Base-by-base conservation (phyloP, 1,140 invertebrate species). In the Chironomus tepperi region DNA sequence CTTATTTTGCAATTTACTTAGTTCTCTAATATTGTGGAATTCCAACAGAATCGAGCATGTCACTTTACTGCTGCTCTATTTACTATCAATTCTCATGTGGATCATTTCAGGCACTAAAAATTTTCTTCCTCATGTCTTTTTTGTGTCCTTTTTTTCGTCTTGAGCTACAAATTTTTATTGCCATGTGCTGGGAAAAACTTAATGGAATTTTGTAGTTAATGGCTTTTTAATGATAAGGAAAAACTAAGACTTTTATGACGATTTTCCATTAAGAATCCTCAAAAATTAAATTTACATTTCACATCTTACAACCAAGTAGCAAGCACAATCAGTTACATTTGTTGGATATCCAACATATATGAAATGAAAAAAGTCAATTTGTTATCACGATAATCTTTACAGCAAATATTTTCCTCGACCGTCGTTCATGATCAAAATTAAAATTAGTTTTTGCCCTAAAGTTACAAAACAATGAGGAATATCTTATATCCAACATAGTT, bases 161-260 rank as follows among this genome's bases (percentile, higher is more conserved):
- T 12, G 0, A 15, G n/a, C 47, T 47, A 57, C 12, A 57, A 57
- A 57, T 57, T 34, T 57, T 57, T 12, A 57, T 57, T 57, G 47
- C 47, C 24, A 34, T 34, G 24, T 34, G 24, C 24, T 34, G 2
- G 1, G 24, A 34, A 57, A 57, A 57, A 12, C 12, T 5, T 57
- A 70, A 70, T 70, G 65, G 65, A 70, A 70, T 70, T 70, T 70
- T 70, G 65, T 70, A 70, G 65, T 70, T 70, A 70, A 70, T 70
- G 65, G 19, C 16, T 10, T 70, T 70, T 70, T 70, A 70, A 70
- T 70, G 65, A 70, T 70, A 19, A 70, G 18, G 19, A 9, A 70
- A 70, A 18, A 70, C 3, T 3, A 12, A 8, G 19, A 70, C n/a
- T 70, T 70, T 21, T 70, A 21, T 19, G 65, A 19, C 16, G 18